Evolutionary conservation across 2,113 vertebrate species (phyloP).

Genomic region (Cygnus buccinator): DNA sequence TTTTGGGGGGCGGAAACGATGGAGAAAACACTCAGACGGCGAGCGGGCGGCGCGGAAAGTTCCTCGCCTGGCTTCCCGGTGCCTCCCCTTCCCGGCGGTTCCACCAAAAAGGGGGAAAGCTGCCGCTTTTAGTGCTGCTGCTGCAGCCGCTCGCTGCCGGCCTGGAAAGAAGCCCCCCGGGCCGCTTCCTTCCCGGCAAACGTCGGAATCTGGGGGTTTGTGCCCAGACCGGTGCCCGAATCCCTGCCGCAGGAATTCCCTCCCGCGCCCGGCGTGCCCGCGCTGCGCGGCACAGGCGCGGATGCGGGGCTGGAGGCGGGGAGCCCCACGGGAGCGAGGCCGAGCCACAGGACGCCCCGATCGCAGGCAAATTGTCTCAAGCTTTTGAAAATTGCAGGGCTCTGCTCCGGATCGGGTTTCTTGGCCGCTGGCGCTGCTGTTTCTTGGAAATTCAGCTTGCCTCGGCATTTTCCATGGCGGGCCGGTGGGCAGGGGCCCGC

Average conservation of each 20-base stretch:
- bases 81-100: background rate
- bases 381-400: background rate
- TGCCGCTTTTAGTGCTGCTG: background rate
- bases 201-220: background rate
- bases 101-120: slow-evolving; percentile 22
- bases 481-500: background rate
- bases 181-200: background rate
- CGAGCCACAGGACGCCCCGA: background rate
- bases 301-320: background rate
- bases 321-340: background rate
- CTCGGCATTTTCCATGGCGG: slow-evolving; percentile 31
- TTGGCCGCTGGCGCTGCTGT: slow-evolving; percentile 1
- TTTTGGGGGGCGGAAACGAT: slow-evolving; percentile 10
- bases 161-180: slow-evolving; percentile 15
- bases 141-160: background rate
- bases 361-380: background rate
- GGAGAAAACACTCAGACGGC: background rate
- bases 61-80: background rate
- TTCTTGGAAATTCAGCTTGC: slow-evolving; percentile 28
- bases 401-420: slow-evolving; percentile 45
- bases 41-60: background rate
- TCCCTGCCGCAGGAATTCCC: slow-evolving; percentile 38
- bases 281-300: background rate
- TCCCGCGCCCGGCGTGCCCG: background rate
- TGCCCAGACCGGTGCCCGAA: background rate